Evolutionary conservation across 2,797 vertebrate genomes (phyloP).

Genomic region (Tenualosa thibaudeaui): DNA sequence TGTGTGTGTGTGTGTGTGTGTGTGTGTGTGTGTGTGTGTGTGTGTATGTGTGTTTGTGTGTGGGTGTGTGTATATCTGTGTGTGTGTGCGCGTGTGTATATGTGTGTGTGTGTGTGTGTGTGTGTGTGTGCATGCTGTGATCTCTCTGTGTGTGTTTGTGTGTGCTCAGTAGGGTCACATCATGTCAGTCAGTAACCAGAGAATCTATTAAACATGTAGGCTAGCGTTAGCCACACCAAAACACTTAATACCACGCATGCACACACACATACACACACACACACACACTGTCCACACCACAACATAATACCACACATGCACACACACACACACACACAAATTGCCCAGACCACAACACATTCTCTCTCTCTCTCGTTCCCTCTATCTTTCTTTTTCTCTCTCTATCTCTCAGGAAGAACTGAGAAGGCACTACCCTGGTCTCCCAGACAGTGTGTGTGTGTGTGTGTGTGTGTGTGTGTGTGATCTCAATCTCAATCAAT

Average conservation of each 20-base stretch:
- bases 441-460: not conserved
- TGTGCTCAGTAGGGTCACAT: too few species aligned
- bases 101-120: slow-evolving; percentile 11
- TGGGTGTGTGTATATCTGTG: too few species aligned
- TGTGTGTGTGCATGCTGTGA: too few species aligned
- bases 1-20: slow-evolving; percentile 11
- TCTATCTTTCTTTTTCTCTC: not conserved
- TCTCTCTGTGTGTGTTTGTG: too few species aligned
- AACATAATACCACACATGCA: too few species aligned
- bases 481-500: not conserved
- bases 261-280: too few species aligned
- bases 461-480: not conserved
- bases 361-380: not conserved
- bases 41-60: too few species aligned
- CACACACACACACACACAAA: too few species aligned
- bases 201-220: not conserved
- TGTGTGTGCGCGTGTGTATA: slow-evolving; percentile 13
- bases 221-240: not conserved
- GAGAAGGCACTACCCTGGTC: not conserved
- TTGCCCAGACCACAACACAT: too few species aligned
- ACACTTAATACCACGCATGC: too few species aligned
- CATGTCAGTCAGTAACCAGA: too few species aligned
- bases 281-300: too few species aligned
- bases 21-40: slow-evolving; percentile 25
- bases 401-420: not conserved